Evolutionary conservation across 2,797 vertebrate species (phyloP), one percentile per base, ranked within the genome.

Genomic region (Dendrocincla tyrannina): DNA sequence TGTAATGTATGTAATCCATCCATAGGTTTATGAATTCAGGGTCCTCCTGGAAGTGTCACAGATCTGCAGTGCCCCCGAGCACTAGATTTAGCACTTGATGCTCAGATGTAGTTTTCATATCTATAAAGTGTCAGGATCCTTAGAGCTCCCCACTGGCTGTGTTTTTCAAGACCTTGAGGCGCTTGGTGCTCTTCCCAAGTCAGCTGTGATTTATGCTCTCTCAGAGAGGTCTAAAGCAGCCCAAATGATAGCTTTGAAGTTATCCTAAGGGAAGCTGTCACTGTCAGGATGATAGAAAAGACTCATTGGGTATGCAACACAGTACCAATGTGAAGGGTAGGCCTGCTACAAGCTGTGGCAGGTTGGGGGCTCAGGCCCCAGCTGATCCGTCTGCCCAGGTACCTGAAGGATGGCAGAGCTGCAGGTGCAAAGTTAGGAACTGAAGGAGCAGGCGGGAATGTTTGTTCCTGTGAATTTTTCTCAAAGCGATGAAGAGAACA

Each of bases 341-440:
- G 33, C 13, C 56, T 79, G 42, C 60, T 42, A 50, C 44, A 35
- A 19, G 44, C 30, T 27, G 58, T 37, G 76, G 63, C 23, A 35
- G 20, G 49, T 33, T 0, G 0, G 22, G 50, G 28, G 20, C 70
- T 66, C 1, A 0, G 9, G 30, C 59, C 64, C 17, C 1, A 2
- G 23, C 42, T 66, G 52, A 17, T 0, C 4, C 27, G 47, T 80
- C 23, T 17, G 13, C 35, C 17, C 4, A 11, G 28, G 8, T 47
- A 23, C 22, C 44, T 64, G 72, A 15, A 35, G 53, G 46, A 35
- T 1, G 7, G 41, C 42, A 74, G 56, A 44, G 18, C 58, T 1
- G 1, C 27, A 12, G 50, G 11, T 58, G 68, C 19, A 17, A 37
- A n/a, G 14, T 28, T 2, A 3, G 77, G 33, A 87, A 6, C 42